A percentile compares a stretch with the other conserved stretches of the same genome.
Conservation (phyloP, 2,888 invertebrate genomes). For the Plebejus argus region DNA sequence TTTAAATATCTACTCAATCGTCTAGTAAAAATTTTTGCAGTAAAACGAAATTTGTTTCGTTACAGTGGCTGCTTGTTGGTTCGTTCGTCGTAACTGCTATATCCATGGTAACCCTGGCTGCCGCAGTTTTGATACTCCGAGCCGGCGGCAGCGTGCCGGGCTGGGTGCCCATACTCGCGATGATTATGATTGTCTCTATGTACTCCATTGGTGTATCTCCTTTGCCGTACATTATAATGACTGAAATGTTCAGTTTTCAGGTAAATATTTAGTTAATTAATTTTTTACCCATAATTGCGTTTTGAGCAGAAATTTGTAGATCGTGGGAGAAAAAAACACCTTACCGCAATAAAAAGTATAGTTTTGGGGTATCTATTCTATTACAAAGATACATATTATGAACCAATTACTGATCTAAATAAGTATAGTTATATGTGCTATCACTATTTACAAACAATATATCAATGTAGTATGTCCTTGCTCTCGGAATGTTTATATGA, state of each 20-base stretch:
- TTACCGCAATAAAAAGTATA: no score
- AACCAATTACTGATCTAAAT: no score
- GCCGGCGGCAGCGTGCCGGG: conserved; percentile 46
- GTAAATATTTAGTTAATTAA: conserved; percentile 41
- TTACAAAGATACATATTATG: no score
- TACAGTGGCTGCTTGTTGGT: conserved; percentile 48
- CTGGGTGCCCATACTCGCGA: conserved; percentile 51
- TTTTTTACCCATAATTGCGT: no score
- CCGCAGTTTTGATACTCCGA: conserved; percentile 48
- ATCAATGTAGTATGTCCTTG: neutral
- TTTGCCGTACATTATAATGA: conserved; percentile 54
- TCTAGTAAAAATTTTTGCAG: no score
- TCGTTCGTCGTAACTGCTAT: conserved; percentile 44
- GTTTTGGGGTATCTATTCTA: no score
- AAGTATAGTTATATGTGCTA: neutral
- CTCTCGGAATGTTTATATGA: neutral
- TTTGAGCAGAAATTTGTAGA: no score
- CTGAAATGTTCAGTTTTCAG: conserved; percentile 60
- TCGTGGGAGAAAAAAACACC: no score
- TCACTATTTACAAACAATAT: neutral
- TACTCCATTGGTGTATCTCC: conserved; percentile 54
- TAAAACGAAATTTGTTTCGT: neutral
- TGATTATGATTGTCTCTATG: conserved; percentile 47
- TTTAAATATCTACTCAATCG: no score
- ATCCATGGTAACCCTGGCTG: conserved; percentile 47